Base-by-base conservation (phyloP, 2,113 vertebrate genomes). In the Haliaeetus leucogaster region DNA sequence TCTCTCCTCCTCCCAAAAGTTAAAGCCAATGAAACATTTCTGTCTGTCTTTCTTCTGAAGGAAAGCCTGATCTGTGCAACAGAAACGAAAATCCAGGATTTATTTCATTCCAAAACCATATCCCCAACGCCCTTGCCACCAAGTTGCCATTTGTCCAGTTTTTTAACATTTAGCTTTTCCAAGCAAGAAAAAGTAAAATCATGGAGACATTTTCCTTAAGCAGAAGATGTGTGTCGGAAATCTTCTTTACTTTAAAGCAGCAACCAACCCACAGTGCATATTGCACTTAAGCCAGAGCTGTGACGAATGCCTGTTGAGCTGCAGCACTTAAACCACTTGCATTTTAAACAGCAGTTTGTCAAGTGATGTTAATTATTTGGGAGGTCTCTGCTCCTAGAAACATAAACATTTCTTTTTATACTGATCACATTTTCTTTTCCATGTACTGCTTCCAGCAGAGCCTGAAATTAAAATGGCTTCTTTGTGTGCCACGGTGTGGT, bases 331-430 rank as follows among this genome's bases (percentile, higher is more conserved):
- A 96, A 91, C 91, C 84, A 84, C 97, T 95, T 91, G 91, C 91
- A 86, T 95, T 95, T 95, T 97, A 93, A 96, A 91, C 81, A 91
- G 95, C 78, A 85, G 73, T 94, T 88, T 95, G 83, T 87, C 94
- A 95, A 95, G 94, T 56, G 62, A 89, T 95, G 89, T 88, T 95
- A 97, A 95, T 95, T 93, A 91, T 95, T 96, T 85, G 78, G 94
- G 86, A 95, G 94, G 86, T 91, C 89, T 95, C 87, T 68, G 78
- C 70, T 94, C 81, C 86, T 82, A 91, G 89, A 91, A 96, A 89
- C 48, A 56, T 76, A 97, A 97, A 95, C 77, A 82, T 93, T 94
- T 93, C 65, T 94, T 86, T 92, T 94, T 72, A 89, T 68, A 82
- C 89, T 52, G 93, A 89, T 95, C 86, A 45, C 89, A 59, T 93